phyloP scores from a whole-genome alignment of 2,888 invertebrate species.

The Heliconius ismenius region DNA sequence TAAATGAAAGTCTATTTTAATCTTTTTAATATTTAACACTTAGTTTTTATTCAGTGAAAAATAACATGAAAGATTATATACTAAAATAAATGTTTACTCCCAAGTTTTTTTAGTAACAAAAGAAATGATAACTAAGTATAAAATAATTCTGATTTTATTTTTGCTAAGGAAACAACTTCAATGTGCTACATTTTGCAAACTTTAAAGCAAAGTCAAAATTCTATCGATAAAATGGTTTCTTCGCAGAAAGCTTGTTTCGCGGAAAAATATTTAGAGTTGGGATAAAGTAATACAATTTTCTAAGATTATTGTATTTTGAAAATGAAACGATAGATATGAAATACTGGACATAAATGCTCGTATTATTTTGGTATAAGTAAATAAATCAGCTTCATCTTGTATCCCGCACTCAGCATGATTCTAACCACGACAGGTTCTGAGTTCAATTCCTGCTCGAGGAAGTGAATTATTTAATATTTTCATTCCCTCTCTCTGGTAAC shows the following conservation, averaged over 20 bases:
- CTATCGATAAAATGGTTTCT: conserved; percentile 15
- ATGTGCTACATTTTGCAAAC: background rate
- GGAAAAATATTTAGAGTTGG: conserved; percentile 17
- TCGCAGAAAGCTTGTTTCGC: conserved; percentile 20
- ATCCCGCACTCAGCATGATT: too few species aligned
- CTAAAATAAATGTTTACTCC: background rate
- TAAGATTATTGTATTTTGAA: conserved; percentile 16
- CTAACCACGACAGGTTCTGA: too few species aligned
- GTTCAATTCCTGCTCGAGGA: too few species aligned
- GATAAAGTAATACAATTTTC: conserved; percentile 27
- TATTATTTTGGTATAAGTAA: background rate
- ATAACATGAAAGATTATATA: background rate
- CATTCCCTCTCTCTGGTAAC: too few species aligned
- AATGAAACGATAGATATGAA: background rate
- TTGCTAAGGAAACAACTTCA: conserved; percentile 6
- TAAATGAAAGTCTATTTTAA: background rate
- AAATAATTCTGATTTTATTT: background rate
- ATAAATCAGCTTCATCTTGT: too few species aligned
- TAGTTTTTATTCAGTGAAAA: too few species aligned
- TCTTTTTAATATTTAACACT: background rate
- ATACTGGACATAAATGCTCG: background rate
- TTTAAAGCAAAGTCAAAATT: conserved; percentile 25
- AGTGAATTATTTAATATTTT: too few species aligned
- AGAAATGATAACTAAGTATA: background rate
- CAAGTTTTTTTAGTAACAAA: background rate